Base-by-base conservation (phyloP, 2,797 vertebrate genomes). In the Echiichthys vipera region DNA sequence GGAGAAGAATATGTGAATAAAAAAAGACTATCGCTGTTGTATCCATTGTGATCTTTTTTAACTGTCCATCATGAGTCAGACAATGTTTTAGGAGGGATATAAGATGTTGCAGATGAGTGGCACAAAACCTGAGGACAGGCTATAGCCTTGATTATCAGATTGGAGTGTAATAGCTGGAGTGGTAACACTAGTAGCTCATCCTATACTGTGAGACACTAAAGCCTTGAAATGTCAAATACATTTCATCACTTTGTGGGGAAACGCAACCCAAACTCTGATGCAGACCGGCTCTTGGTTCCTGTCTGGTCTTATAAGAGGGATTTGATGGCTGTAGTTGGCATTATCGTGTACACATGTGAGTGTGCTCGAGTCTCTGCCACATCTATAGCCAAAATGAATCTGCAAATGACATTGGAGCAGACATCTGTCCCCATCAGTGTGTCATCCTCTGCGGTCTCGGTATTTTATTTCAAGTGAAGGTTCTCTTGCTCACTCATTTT, bases 371-470 rank as follows among this genome's bases (percentile, higher is more conserved):
- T 74, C 74, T 71, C 57, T 64, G 69, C 81, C 81, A 77, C 81
- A 84, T 91, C 89, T 74, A 53, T 67, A 76, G 85, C 89, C 88
- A 90, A 85, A 86, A 77, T 86, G 86, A 86, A 83, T 80, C 73
- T 86, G 83, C 74, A 75, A 80, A 84, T 87, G 83, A 77, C 87
- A 89, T 66, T 56, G 49, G 71, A 80, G 70, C 71, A 74, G 85
- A 88, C 85, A 77, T 89, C 77, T 86, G 85, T 87, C 81, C 80
- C 85, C 77, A 71, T 84, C 78, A 64, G 74, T 77, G 81, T 85
- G 77, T 75, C 76, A 71, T 68, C 78, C 59, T 78, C 61, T 78
- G 47, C 53, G 77, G 49, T 80, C 53, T 49, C 65, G 36, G 84
- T 74, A 77, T 91, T 87, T 81, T 29, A 70, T 91, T 89, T 79